A percentile compares a stretch with the other conserved stretches of the same genome.
phyloP scores from a whole-genome alignment of 2,888 invertebrate species.

The Hyalella azteca region DNA sequence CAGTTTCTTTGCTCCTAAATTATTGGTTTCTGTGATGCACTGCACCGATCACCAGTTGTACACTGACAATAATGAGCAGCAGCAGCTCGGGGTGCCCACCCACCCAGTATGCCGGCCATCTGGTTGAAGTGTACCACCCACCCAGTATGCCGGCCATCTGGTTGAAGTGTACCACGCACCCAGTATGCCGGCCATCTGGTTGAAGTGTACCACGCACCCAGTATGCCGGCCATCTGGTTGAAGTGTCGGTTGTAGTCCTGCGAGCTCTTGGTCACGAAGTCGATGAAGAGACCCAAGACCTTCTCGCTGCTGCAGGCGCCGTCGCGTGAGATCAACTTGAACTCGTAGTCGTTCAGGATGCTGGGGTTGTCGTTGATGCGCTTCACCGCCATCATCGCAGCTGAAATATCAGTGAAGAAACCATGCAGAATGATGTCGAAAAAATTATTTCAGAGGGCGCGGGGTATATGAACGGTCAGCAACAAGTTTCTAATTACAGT shows the following conservation, averaged over 20 bases:
- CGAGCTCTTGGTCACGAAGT: constrained; percentile 68
- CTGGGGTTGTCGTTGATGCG: constrained; percentile 70
- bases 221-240: constrained; percentile 72
- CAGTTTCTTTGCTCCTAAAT: no score
- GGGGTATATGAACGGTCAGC: no score
- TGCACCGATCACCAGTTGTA: no score
- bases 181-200: not conserved
- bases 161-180: constrained; percentile 63
- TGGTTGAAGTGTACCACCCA: constrained; percentile 60
- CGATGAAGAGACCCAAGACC: constrained; percentile 69
- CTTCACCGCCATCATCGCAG: constrained; percentile 70
- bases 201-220: constrained; percentile 66
- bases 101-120: no score
- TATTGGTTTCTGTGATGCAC: no score
- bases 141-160: constrained; percentile 75
- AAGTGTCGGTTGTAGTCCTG: constrained; percentile 63
- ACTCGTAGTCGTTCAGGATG: constrained; percentile 70
- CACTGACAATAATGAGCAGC: no score
- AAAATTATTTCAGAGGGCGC: no score
- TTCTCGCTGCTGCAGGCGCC: constrained; percentile 75
- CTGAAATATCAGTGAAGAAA: constrained; percentile 63
- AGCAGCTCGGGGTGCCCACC: no score
- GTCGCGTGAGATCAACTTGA: constrained; percentile 69
- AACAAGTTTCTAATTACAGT: no score
- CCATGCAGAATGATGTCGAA: no score